Conservation (phyloP, 2,888 invertebrate species). For the Spilosoma lubricipeda region DNA sequence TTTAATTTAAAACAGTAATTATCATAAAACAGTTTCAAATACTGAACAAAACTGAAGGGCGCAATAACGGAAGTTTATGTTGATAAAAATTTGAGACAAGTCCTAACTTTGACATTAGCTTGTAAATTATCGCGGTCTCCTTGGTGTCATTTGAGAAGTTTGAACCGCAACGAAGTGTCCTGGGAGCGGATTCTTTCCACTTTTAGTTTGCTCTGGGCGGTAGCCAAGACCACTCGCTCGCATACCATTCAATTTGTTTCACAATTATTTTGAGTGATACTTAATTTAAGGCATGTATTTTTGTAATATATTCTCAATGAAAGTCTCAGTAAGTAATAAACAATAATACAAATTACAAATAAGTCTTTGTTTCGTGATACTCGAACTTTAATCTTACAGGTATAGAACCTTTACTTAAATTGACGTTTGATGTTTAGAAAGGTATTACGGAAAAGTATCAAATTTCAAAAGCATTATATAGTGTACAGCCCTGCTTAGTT, state of each 20-base stretch:
- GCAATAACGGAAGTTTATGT: conserved; percentile 72
- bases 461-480: no score
- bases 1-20: conserved; percentile 45
- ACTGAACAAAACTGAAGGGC: conserved; percentile 62
- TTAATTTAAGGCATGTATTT: conserved; percentile 17
- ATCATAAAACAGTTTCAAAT: conserved; percentile 56
- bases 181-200: conserved; percentile 66
- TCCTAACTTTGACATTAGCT: conserved; percentile 82
- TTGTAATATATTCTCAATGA: conserved; percentile 1
- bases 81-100: conserved; percentile 79
- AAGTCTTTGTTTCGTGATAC: no score
- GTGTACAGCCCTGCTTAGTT: no score
- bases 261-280: conserved; percentile 49
- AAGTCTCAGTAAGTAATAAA: no score
- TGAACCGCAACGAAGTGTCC: conserved; percentile 67
- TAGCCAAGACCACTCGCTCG: conserved; percentile 56
- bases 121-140: conserved; percentile 83
- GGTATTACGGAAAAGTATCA: no score
- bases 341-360: no score
- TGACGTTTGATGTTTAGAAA: no score
- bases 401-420: no score
- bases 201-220: conserved; percentile 61
- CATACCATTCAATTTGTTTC: conserved; percentile 56
- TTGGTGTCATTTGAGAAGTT: conserved; percentile 84
- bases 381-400: no score